phyloP scores from a whole-genome alignment of 2,888 invertebrate species.

The Carpatolechia fugitivella region DNA sequence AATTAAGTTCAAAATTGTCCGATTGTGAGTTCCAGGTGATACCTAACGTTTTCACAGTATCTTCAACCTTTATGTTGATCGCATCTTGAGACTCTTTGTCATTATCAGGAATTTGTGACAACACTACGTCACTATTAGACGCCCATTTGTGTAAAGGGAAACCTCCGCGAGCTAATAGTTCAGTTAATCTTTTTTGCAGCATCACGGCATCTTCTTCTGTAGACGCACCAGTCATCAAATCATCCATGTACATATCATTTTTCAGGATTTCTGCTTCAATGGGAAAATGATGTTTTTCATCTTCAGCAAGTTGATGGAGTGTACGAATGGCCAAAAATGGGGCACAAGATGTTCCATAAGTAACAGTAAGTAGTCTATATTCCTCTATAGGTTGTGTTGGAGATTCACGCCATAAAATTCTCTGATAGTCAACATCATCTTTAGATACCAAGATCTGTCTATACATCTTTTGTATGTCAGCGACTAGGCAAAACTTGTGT shows the following conservation, averaged over 20 bases:
- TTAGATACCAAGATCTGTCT: slow-evolving; percentile 18
- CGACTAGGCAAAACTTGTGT: slow-evolving; percentile 22
- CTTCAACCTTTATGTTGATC: background rate
- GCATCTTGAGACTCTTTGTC: background rate
- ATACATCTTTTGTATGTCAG: slow-evolving; percentile 26
- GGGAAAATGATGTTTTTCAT: background rate
- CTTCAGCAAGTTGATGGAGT: slow-evolving; percentile 9
- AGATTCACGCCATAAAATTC: slow-evolving; percentile 17
- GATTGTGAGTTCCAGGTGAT: slow-evolving; percentile 3
- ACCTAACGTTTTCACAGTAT: slow-evolving; percentile 3
- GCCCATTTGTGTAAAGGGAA: background rate
- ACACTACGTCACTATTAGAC: background rate
- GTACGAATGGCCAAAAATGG: slow-evolving; percentile 10
- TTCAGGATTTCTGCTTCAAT: background rate
- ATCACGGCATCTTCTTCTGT: background rate
- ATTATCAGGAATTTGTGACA: background rate
- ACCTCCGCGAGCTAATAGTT: background rate
- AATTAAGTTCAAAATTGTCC: background rate
- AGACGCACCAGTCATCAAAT: background rate
- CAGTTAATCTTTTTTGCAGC: background rate
- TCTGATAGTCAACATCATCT: slow-evolving; percentile 22
- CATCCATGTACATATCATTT: slow-evolving; percentile 9
- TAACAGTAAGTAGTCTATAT: slow-evolving; percentile 13
- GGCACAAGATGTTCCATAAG: slow-evolving; percentile 7
- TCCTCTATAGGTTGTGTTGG: slow-evolving; percentile 15